A percentile compares a stretch with the other conserved stretches of the same genome.
Conservation (phyloP, 2,888 invertebrate species). For the Drosophila prolongata region DNA sequence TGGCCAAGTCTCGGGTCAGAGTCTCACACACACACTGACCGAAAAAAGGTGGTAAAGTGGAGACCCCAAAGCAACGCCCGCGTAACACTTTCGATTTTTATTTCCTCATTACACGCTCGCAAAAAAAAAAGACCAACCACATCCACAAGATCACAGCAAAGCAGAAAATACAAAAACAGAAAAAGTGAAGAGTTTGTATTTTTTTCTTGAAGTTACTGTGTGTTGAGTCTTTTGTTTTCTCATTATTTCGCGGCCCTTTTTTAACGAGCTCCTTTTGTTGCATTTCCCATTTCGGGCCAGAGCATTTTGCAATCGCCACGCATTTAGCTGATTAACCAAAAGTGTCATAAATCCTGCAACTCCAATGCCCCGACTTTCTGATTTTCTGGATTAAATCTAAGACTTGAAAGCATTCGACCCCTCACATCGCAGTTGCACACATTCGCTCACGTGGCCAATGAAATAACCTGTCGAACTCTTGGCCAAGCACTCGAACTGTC, state of each 20-base stretch:
- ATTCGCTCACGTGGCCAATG: constrained; percentile 20
- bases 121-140: constrained; percentile 38
- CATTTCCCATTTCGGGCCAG: constrained; percentile 30
- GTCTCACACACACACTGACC: constrained; percentile 17
- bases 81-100: constrained; percentile 74
- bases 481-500: constrained; percentile 46
- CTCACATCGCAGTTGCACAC: constrained; percentile 5
- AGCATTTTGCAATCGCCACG: constrained; percentile 50
- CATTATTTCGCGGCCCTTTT: constrained; percentile 49
- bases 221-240: constrained; percentile 49
- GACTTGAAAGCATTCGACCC: constrained; percentile 11
- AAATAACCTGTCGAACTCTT: constrained; percentile 27
- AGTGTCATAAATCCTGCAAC: constrained; percentile 14
- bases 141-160: constrained; percentile 32
- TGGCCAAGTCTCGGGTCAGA: constrained; percentile 50
- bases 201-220: constrained; percentile 36
- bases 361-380: not conserved
- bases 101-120: constrained; percentile 64
- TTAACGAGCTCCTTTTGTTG: constrained; percentile 31
- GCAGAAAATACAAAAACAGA: constrained; percentile 24
- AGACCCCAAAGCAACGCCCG: constrained; percentile 55
- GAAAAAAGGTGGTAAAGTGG: constrained; percentile 16
- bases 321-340: constrained; percentile 46
- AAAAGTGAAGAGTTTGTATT: constrained; percentile 52
- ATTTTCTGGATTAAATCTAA: constrained; percentile 19